These are phyloP conservation scores for Echinarachnius parma DNA, from an alignment of 53 echinoderm and acorn worm genomes.

Conservation along the genomic window DNA sequence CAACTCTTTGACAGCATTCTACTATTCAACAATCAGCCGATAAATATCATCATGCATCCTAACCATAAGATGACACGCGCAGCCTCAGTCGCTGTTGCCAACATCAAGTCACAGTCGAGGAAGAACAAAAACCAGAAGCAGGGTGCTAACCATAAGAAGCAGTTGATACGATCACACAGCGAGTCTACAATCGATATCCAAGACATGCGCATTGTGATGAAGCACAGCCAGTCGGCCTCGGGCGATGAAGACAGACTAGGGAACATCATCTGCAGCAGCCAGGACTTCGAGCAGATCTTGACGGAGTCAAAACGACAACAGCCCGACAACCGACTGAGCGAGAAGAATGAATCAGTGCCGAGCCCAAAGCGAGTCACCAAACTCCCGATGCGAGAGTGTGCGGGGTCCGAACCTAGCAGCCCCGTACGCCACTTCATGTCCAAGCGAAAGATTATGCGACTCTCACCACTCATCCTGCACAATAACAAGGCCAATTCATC, in stretches of 20 bases:
- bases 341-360: constrained; percentile 23
- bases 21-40: no score
- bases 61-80: constrained; percentile 39
- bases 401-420: constrained; percentile 39
- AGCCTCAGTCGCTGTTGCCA: constrained; percentile 21
- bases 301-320: constrained; percentile 66
- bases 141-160: constrained; percentile 80
- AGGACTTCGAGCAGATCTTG: constrained; percentile 87
- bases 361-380: constrained; percentile 1
- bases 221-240: constrained; percentile 27
- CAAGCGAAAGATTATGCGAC: constrained; percentile 1
- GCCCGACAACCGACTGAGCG: constrained; percentile 51
- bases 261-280: constrained; percentile 85
- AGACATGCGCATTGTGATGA: constrained; percentile 53
- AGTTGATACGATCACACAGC: constrained; percentile 89
- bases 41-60: constrained; percentile 32
- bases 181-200: constrained; percentile 90
- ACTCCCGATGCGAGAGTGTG: constrained; percentile 35
- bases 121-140: constrained; percentile 16
- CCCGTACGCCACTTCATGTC: constrained; percentile 16
- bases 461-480: constrained; percentile 36
- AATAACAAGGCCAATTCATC: constrained; percentile 37
- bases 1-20: no score
- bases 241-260: constrained; percentile 21
- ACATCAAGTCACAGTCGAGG: constrained; percentile 36